These are phyloP conservation scores for Lithophane socia DNA, from an alignment of 2,888 invertebrate genomes.

Conservation along the genomic window DNA sequence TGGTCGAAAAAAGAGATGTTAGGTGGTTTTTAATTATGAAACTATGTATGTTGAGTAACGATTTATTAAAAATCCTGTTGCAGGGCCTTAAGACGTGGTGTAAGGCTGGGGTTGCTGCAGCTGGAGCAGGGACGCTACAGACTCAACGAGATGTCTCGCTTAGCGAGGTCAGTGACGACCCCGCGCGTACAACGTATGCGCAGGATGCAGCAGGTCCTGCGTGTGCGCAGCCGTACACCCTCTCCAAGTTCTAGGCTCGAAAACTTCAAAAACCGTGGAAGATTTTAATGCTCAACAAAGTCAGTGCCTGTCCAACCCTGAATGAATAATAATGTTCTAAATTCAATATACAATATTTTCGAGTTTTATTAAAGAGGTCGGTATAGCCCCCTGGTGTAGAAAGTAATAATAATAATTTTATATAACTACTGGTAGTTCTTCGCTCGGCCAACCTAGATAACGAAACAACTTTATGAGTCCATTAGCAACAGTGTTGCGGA, in stretches of 20 bases:
- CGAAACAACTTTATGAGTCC: neutral
- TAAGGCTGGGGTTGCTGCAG: constrained; percentile 75
- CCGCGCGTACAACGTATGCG: constrained; percentile 56
- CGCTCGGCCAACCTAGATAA: neutral
- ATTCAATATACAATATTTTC: neutral
- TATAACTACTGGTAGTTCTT: neutral
- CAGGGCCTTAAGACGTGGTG: constrained; percentile 80
- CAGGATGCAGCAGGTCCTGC: constrained; percentile 51
- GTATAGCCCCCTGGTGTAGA: too few species aligned
- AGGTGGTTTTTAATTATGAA: neutral
- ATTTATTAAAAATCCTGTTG: constrained; percentile 15
- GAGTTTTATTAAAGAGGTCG: neutral
- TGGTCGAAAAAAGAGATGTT: neutral
- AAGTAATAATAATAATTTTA: neutral
- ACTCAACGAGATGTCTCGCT: constrained; percentile 71
- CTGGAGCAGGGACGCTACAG: constrained; percentile 76
- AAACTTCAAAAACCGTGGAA: constrained; percentile 21
- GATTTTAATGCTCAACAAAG: constrained; percentile 13
- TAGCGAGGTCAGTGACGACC: constrained; percentile 63
- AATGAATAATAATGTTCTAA: constrained; percentile 20
- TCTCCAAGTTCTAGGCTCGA: constrained; percentile 30
- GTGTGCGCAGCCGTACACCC: constrained; percentile 60
- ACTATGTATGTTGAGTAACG: neutral
- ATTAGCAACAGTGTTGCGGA: neutral
- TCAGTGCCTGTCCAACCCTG: neutral